Base-by-base conservation (phyloP, 1,140 invertebrate genomes). In the Pissodes strobi region DNA sequence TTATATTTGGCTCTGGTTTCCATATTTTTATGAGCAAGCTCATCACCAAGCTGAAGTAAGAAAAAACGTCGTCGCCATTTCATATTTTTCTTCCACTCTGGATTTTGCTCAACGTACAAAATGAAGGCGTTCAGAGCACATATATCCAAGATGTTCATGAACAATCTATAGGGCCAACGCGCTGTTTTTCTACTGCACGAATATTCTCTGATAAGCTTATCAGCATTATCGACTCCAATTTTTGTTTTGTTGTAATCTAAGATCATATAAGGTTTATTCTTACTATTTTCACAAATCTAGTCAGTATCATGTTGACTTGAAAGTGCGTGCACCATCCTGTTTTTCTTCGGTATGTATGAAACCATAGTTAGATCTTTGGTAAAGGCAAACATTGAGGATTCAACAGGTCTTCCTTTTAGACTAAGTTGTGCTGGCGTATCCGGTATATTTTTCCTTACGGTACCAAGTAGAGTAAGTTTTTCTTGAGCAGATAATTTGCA, bases 401-500 rank as follows among this genome's bases (percentile, higher is more conserved):
- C 30, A 34, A 34, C 30, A 34, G 49, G 12, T 30, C 1, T 52
- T 8, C 12, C 12, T 27, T 25, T 52, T 30, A 30, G 12, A 19
- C 27, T 52, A 0, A 52, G 49, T 1, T 52, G 27, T 30, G 18
- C 8, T 30, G 23, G 49, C 27, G 49, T 52, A 52, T 52, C 27
- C 4, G 49, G 49, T 52, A 25, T 52, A 52, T 52, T 52, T 52
- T 52, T 13, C 49, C 13, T 13, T 25, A 12, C 12, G n/a, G 49
- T 52, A 12, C 27, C 49, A 25, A 52, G 2, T 30, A 34, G 12
- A 27, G 49, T 52, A 27, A 52, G 23, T 52, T 9, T 19, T 52
- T 25, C 18, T 0, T 27, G 23, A 52, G 21, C 21, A 52, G 10
- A 30, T 52, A 52, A 12, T 52, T 25, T 13, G 49, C 49, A 19